Evolutionary conservation across 2,113 vertebrate genomes (phyloP).

Genomic region (Macroglossus sobrinus): DNA sequence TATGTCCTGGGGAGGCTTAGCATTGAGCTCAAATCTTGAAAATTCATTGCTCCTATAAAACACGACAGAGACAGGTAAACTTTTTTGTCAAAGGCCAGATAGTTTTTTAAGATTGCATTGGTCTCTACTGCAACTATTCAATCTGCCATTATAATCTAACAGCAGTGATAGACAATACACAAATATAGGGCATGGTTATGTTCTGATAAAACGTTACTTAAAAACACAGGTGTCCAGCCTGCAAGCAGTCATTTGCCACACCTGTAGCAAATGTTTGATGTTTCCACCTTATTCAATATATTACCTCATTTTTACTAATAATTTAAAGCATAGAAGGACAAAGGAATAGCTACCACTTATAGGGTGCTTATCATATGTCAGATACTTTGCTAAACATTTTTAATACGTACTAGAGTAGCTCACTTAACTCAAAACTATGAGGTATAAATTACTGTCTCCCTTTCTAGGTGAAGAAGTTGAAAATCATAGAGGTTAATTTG

Average conservation of each 20-base stretch:
- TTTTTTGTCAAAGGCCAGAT: not conserved
- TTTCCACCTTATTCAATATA: not conserved
- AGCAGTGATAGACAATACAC: not conserved
- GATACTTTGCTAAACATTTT: not conserved
- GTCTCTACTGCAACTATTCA: not conserved
- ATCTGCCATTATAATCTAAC: not conserved
- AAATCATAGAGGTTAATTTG: not conserved
- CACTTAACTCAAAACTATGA: not conserved
- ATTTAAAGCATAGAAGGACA: not conserved
- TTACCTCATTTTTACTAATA: not conserved
- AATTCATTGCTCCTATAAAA: not conserved
- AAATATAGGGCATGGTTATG: not conserved
- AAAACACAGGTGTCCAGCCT: not conserved
- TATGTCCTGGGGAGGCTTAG: not conserved
- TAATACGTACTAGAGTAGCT: not conserved
- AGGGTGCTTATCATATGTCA: not conserved
- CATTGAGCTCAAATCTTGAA: not conserved
- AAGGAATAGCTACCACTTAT: not conserved
- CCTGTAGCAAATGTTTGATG: not conserved
- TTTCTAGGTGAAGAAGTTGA: not conserved
- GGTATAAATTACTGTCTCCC: not conserved
- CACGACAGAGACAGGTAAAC: not conserved
- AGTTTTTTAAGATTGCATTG: not conserved
- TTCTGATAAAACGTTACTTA: constrained; percentile 18
- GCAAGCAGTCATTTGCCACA: not conserved